Conservation (phyloP, 2,113 vertebrate species). For the Onychostoma macrolepis region DNA sequence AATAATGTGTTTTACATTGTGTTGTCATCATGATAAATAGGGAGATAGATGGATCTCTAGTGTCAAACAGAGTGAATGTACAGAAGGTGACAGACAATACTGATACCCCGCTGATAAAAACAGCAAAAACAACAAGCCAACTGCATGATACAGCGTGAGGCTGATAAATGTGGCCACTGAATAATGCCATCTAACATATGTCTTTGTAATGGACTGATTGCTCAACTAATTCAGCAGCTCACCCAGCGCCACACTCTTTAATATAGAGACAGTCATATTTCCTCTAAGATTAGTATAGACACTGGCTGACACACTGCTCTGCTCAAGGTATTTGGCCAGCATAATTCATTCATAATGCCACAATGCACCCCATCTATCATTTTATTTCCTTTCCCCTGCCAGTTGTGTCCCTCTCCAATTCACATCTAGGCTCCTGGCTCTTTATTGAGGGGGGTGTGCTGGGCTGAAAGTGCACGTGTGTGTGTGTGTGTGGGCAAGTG, state of each 20-base stretch:
- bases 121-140: constrained; percentile 4
- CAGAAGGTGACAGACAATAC: neutral
- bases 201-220: constrained; percentile 77
- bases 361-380: constrained; percentile 92
- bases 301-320: constrained; percentile 85
- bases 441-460: constrained; percentile 50
- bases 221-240: constrained; percentile 87
- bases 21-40: constrained; percentile 14
- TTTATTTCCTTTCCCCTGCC: constrained; percentile 68
- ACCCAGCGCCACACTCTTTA: constrained; percentile 79
- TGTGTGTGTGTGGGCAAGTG: constrained; percentile 39
- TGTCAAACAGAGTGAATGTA: neutral
- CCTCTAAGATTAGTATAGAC: constrained; percentile 94
- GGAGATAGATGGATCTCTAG: neutral
- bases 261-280: constrained; percentile 91
- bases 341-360: constrained; percentile 97
- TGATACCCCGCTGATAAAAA: neutral
- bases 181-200: constrained; percentile 35
- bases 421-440: constrained; percentile 73
- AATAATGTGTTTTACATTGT: neutral
- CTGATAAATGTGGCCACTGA: constrained; percentile 47
- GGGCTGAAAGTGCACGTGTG: constrained; percentile 12
- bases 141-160: neutral
- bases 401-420: constrained; percentile 73
- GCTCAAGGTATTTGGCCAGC: constrained; percentile 95